phyloP scores from a whole-genome alignment of 2,797 vertebrate genomes.

The Prunella strophiata region DNA sequence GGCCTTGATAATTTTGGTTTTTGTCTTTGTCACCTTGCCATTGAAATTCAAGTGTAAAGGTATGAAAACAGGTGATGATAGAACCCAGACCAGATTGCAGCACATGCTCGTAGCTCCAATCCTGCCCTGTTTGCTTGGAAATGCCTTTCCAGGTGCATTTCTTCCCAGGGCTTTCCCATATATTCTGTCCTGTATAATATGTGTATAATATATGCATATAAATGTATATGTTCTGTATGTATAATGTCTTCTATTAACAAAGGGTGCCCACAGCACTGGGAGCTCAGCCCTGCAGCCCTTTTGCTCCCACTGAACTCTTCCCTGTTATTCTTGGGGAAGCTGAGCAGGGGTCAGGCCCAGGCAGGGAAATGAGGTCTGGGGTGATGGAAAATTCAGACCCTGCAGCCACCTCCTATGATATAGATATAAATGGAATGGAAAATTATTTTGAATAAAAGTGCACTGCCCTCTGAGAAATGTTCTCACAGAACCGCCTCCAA shows the following conservation, averaged over 20 bases:
- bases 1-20: background rate
- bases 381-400: constrained; percentile 75
- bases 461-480: constrained; percentile 72
- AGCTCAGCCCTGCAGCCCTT: background rate
- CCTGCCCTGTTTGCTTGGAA: accelerated
- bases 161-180: background rate
- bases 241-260: background rate
- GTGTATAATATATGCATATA: background rate
- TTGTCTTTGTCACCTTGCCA: background rate
- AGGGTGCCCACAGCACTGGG: background rate
- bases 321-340: constrained; percentile 58
- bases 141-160: background rate
- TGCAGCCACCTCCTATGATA: constrained; percentile 70
- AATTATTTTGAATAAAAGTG: constrained; percentile 72
- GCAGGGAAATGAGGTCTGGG: constrained; percentile 58
- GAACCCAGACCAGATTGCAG: background rate
- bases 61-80: background rate
- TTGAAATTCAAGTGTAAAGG: background rate
- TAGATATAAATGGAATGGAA: constrained; percentile 80
- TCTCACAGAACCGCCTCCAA: constrained; percentile 70
- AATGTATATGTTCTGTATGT: background rate
- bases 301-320: constrained; percentile 17
- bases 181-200: background rate
- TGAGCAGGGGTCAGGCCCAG: constrained; percentile 59
- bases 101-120: accelerated